Conservation (phyloP, 2,888 invertebrate genomes). For the Agrochola litura region DNA sequence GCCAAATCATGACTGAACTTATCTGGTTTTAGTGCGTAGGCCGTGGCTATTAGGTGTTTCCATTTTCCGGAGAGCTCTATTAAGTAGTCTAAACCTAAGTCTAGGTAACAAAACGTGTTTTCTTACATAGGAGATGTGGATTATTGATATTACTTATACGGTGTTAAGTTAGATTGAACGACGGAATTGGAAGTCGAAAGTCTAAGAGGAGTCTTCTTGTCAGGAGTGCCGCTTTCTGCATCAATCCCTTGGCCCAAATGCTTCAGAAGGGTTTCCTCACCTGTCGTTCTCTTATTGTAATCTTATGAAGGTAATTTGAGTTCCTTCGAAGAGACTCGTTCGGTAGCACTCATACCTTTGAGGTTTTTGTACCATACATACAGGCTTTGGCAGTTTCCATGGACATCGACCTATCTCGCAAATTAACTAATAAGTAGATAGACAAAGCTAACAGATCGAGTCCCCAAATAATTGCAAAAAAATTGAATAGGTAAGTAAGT, state of each 20-base stretch:
- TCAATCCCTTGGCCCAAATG: not conserved
- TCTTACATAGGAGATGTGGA: not conserved
- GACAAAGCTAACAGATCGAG: too few species aligned
- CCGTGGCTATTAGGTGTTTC: not conserved
- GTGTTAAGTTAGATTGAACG: not conserved
- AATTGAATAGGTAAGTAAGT: too few species aligned
- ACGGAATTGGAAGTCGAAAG: not conserved
- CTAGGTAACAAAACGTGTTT: not conserved
- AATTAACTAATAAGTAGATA: too few species aligned
- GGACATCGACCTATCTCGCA: too few species aligned
- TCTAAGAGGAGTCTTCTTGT: not conserved
- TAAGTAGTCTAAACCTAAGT: not conserved
- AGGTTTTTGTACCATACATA: too few species aligned
- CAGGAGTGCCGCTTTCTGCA: not conserved
- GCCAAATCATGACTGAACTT: conserved; percentile 33
- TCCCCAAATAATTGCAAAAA: too few species aligned
- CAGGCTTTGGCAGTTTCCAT: too few species aligned
- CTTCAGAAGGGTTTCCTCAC: not conserved
- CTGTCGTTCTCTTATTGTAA: not conserved
- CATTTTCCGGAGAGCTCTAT: conserved; percentile 12
- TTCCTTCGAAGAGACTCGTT: not conserved
- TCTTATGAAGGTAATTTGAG: not conserved
- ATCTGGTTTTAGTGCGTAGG: conserved; percentile 1
- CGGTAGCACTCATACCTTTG: too few species aligned
- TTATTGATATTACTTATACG: not conserved